Evolutionary conservation across 64 coral and sea anemone species (phyloP), one percentile per base, ranked within the genome.

Genomic region (Montipora foliosa): DNA sequence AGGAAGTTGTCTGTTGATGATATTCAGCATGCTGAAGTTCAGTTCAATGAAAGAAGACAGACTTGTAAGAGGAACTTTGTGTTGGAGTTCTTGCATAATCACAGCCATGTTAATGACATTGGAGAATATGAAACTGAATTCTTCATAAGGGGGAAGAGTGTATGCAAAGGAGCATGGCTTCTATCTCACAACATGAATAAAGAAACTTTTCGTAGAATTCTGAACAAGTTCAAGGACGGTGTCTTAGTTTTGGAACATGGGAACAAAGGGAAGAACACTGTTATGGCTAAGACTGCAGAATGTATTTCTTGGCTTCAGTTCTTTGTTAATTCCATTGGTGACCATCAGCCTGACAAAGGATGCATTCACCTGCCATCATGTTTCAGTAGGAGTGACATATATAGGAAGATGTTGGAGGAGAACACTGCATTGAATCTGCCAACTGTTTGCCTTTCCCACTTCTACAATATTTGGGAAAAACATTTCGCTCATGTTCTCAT

Each of bases 121-220:
- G 82, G 82, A 48, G 82, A 86, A 69, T 86, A 67, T 86, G 82
- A 86, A 48, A 67, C 59, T 64, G 9, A 64, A 64, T 64, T 64
- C 61, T 64, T 64, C 14, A 12, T 64, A 14, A 64, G 61, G 61
- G 61, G 52, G 61, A 64, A 64, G 61, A 64, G 61, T 64, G 61
- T 64, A 64, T 64, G 61, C 61, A 64, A 19, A 60, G 58, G 24
- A 60, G 50, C 79, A 82, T 62, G 55, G 79, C 64, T 66, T 86
- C 29, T 64, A 64, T 12, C 61, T 64, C 61, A 64, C 9, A 64
- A 64, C 61, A 64, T 64, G 61, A 64, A 64, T 64, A 64, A 64
- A 64, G 61, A 19, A 64, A 64, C 61, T 9, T 64, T 64, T 16
- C 61, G 13, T 64, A 64, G 61, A 64, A 19, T 64, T 64, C 61